Evolutionary conservation across 2,888 invertebrate species (phyloP).

Genomic region (Cephalotes varians): DNA sequence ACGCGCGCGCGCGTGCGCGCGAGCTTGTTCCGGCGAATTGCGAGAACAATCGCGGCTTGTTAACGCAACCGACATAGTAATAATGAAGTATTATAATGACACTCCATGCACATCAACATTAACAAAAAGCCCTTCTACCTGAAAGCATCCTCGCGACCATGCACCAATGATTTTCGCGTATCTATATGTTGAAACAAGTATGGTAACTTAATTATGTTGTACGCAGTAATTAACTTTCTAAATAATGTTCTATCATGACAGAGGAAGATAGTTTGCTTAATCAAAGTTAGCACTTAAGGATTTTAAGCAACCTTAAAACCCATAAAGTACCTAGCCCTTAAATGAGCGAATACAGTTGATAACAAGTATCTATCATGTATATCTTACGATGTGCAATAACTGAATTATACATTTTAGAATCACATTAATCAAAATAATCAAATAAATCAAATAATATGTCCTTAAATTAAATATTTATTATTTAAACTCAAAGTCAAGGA

Average conservation of each 20-base stretch:
- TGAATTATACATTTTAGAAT: conserved; percentile 19
- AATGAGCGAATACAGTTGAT: conserved; percentile 20
- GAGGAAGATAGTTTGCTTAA: conserved; percentile 28
- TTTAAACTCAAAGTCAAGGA: not conserved
- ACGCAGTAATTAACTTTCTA: conserved; percentile 21
- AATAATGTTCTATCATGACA: conserved; percentile 10
- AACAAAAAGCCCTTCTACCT: conserved; percentile 18
- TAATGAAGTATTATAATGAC: conserved; percentile 56
- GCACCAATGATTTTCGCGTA: not conserved
- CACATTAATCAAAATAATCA: too few species aligned
- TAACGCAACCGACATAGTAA: conserved; percentile 44
- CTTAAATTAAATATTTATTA: not conserved
- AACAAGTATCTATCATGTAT: conserved; percentile 33
- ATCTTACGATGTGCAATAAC: conserved; percentile 19
- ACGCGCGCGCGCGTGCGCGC: conserved; percentile 7
- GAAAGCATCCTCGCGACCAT: conserved; percentile 20
- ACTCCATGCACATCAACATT: not conserved
- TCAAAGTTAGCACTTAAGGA: conserved; percentile 29
- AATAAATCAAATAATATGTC: conserved; percentile 15
- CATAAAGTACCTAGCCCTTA: conserved; percentile 22
- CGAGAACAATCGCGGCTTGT: conserved; percentile 55
- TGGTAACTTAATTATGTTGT: conserved; percentile 9
- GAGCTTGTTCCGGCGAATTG: conserved; percentile 31
- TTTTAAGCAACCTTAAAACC: conserved; percentile 39
- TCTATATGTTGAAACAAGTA: not conserved